Percentiles rank a stretch among this genome's conserved stretches.
Conservation (phyloP, 2,888 invertebrate species). For the Acanthosoma haemorrhoidale region DNA sequence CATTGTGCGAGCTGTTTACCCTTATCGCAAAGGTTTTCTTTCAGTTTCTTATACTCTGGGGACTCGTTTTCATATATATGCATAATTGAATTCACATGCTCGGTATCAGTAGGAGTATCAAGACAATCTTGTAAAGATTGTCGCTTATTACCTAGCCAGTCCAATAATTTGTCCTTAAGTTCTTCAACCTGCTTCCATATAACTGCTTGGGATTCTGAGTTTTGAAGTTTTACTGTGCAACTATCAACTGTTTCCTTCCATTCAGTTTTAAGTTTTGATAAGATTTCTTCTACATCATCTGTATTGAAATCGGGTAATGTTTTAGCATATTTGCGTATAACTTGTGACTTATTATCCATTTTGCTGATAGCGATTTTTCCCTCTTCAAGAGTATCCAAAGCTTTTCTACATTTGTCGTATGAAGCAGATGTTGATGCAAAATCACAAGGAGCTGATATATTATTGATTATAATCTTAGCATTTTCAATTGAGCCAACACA, state of each 20-base stretch:
- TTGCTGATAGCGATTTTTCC: slow-evolving; percentile 30
- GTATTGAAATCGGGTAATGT: slow-evolving; percentile 61
- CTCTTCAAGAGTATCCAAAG: slow-evolving; percentile 58
- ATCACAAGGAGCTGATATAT: slow-evolving; percentile 63
- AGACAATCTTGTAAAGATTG: slow-evolving; percentile 60
- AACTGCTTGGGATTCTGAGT: slow-evolving; percentile 77
- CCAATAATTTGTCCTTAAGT: slow-evolving; percentile 71
- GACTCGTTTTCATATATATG: slow-evolving; percentile 81
- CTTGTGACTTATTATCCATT: slow-evolving; percentile 68
- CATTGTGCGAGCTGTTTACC: slow-evolving; percentile 71
- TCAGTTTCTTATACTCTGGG: slow-evolving; percentile 68
- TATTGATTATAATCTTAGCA: slow-evolving; percentile 53
- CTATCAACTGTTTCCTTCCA: neutral
- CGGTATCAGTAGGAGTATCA: slow-evolving; percentile 66
- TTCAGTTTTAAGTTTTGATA: slow-evolving; percentile 27
- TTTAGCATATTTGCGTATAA: slow-evolving; percentile 63
- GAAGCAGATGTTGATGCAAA: slow-evolving; percentile 57
- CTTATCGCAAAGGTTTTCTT: slow-evolving; percentile 72
- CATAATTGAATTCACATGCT: slow-evolving; percentile 70
- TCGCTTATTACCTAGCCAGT: slow-evolving; percentile 80
- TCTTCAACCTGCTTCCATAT: slow-evolving; percentile 91
- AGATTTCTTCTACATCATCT: slow-evolving; percentile 46
- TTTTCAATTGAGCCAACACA: slow-evolving; percentile 65
- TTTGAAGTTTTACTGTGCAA: slow-evolving; percentile 45
- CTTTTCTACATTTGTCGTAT: slow-evolving; percentile 66